These are phyloP conservation scores for Cataglyphis hispanica DNA, from an alignment of 1,140 invertebrate genomes.

Conservation along the genomic window DNA sequence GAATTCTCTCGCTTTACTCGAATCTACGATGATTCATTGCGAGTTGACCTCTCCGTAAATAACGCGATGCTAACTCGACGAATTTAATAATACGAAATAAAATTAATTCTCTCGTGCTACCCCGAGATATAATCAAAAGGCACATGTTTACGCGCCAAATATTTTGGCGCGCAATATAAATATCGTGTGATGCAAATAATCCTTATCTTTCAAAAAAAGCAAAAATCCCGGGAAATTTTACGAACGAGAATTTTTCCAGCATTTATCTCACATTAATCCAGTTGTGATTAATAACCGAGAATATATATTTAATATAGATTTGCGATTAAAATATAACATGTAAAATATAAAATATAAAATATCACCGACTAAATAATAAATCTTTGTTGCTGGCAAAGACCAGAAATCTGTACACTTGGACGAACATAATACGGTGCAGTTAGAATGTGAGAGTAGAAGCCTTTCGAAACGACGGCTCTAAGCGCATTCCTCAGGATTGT, in stretches of 20 bases:
- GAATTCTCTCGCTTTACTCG: conserved; percentile 37
- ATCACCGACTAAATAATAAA: conserved; percentile 35
- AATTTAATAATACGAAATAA: conserved; percentile 44
- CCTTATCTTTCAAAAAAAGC: too few species aligned
- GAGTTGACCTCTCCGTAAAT: conserved; percentile 65
- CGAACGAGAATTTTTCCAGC: neutral
- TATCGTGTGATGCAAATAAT: neutral
- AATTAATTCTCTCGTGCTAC: conserved; percentile 19
- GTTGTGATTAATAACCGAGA: neutral
- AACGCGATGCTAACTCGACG: conserved; percentile 26
- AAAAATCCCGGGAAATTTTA: neutral
- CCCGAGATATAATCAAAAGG: neutral
- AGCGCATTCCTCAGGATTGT: conserved; percentile 83
- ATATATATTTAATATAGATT: neutral
- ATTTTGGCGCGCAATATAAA: neutral
- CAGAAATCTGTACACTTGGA: conserved; percentile 33
- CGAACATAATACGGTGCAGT: conserved; percentile 38
- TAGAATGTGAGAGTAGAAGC: conserved; percentile 78
- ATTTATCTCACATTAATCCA: neutral
- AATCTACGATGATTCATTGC: conserved; percentile 67
- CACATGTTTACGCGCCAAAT: neutral
- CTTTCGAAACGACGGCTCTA: conserved; percentile 81
- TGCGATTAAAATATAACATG: conserved; percentile 9
- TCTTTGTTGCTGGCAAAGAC: conserved; percentile 37
- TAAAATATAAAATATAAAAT: too few species aligned